Conservation (phyloP, 2,888 invertebrate species). For the Tribolium freemani region DNA sequence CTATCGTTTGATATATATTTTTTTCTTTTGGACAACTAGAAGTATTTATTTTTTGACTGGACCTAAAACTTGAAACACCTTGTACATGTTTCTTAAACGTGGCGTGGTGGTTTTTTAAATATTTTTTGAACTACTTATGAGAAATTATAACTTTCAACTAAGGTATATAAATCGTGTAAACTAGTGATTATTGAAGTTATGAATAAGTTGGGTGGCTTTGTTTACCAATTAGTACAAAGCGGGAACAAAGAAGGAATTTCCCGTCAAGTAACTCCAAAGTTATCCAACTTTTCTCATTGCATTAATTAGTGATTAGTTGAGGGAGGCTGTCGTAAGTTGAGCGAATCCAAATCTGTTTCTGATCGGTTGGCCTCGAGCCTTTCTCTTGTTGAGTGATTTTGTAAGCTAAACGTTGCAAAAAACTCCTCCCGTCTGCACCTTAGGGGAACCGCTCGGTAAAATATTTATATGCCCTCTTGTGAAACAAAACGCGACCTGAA, state of each 20-base stretch:
- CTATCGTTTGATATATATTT: no score
- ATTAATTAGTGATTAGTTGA: slow-evolving; percentile 39
- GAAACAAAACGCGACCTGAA: slow-evolving; percentile 54
- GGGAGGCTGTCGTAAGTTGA: not conserved
- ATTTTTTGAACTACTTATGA: no score
- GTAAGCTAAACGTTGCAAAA: slow-evolving; percentile 36
- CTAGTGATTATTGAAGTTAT: not conserved
- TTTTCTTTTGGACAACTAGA: no score
- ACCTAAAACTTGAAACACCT: no score
- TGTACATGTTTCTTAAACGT: no score
- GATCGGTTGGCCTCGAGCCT: not conserved
- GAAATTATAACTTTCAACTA: no score
- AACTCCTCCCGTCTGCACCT: slow-evolving; percentile 52
- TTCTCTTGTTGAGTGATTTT: slow-evolving; percentile 12
- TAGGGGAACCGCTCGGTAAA: slow-evolving; percentile 58
- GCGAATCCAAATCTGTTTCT: not conserved
- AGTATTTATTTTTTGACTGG: no score
- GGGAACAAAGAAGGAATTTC: slow-evolving; percentile 31
- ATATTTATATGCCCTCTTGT: slow-evolving; percentile 56
- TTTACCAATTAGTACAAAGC: slow-evolving; percentile 28
- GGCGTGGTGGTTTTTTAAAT: no score
- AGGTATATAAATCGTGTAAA: no score
- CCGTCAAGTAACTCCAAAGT: slow-evolving; percentile 4
- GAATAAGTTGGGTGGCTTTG: slow-evolving; percentile 22
- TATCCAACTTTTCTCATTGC: slow-evolving; percentile 27